Evolutionary conservation across 2,113 vertebrate species (phyloP).

Genomic region (Camelus bactrianus): DNA sequence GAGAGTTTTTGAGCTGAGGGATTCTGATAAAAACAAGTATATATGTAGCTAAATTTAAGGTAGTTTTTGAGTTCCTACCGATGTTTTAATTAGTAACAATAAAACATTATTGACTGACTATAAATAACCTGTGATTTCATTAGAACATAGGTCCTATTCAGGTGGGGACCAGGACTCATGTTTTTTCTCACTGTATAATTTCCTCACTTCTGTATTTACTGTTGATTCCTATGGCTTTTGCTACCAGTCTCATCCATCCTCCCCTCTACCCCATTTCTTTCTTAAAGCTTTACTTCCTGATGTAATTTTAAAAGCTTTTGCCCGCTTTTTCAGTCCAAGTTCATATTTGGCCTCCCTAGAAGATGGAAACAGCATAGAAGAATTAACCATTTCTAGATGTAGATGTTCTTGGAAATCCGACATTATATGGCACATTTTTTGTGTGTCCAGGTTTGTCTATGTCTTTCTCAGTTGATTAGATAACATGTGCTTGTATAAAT

Average conservation of each 20-base stretch:
- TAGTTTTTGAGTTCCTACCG: background rate
- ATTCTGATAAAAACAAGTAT: background rate
- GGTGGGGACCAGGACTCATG: accelerated
- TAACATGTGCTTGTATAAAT: background rate
- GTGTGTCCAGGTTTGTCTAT: background rate
- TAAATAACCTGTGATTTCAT: background rate
- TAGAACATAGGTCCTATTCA: background rate
- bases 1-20: background rate
- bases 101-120: background rate
- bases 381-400: background rate
- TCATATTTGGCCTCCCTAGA: background rate
- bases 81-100: background rate
- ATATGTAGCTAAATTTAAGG: background rate
- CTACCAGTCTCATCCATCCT: background rate
- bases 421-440: background rate
- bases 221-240: background rate
- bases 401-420: background rate
- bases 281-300: background rate
- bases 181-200: background rate
- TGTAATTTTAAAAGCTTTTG: background rate
- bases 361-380: background rate
- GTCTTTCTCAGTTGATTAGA: background rate
- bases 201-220: background rate
- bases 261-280: background rate
- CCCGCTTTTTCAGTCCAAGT: background rate